Evolutionary conservation across 2,113 vertebrate genomes (phyloP).

Genomic region (Mesembrinibis cayennensis): DNA sequence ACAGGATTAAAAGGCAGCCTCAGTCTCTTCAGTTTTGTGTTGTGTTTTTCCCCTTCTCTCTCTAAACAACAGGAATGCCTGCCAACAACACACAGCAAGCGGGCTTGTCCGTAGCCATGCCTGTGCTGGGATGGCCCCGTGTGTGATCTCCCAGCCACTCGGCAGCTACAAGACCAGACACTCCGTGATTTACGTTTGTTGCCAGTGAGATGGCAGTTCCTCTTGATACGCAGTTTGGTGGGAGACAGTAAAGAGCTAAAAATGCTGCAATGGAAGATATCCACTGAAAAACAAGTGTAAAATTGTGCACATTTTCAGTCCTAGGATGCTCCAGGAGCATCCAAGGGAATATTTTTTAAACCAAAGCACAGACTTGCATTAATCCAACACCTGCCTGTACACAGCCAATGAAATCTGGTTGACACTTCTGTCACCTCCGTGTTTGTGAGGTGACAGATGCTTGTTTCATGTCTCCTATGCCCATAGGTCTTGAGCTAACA

Average conservation of each 20-base stretch:
- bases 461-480: background rate
- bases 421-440: background rate
- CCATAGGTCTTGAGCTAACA: background rate
- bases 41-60: background rate
- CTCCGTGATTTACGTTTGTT: fast-evolving
- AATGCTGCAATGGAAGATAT: background rate
- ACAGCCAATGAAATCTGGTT: background rate
- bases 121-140: background rate
- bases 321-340: background rate
- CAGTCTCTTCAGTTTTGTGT: background rate
- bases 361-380: background rate
- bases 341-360: background rate
- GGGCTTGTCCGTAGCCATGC: background rate
- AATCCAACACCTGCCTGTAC: background rate
- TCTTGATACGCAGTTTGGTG: background rate
- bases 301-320: background rate
- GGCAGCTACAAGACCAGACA: background rate
- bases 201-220: background rate
- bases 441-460: background rate
- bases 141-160: background rate
- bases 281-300: background rate
- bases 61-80: background rate
- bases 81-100: background rate
- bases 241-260: background rate
- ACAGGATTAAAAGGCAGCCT: background rate